Evolutionary conservation across 2,797 vertebrate genomes (phyloP), one percentile per base, ranked within the genome.

Genomic region (Notolabrus celidotus): DNA sequence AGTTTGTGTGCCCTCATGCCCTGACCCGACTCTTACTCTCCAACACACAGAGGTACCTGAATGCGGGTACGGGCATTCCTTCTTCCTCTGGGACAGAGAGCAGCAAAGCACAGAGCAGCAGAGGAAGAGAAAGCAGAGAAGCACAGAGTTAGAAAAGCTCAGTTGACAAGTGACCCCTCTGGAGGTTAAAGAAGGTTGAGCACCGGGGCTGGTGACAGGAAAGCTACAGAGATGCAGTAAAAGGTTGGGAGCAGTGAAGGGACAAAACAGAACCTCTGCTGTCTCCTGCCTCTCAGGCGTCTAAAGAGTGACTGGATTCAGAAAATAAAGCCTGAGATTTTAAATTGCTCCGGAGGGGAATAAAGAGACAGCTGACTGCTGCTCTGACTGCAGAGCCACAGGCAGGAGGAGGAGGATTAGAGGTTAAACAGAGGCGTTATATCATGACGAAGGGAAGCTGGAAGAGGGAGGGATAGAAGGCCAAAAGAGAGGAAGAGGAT

Each of bases 61-160:
- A 96, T 97, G 89, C 98, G 98, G 49, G 96, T 93, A 88, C 98
- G 97, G 73, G 97, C 95, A 96, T 99, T 99, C 95, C 98, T 96
- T 96, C 98, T 96, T 95, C 98, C 98, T 97, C 98, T 99, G 97
- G 95, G 92, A 95, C 92, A 93, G 91, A 95, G 95, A 96, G 95
- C 96, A 93, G 95, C 94, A 93, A 92, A 95, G 95, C 88, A 86
- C 89, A 93, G 83, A 88, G 91, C 88, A 93, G 95, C 95, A 95
- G 93, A 95, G 95, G 89, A 90, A 95, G 93, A 95, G 92, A 95
- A 88, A 50, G 95, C 94, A 96, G 82, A 96, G 93, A 95, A 88
- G 91, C 80, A 88, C 36, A 90, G 31, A 51, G 80, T 92, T 92
- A 92, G 87, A 86, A 59, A 75, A 78, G 84, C 63, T 79, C 46